Evolutionary conservation across 2,888 invertebrate species (phyloP).

Genomic region (Lycophotia porphyrea): DNA sequence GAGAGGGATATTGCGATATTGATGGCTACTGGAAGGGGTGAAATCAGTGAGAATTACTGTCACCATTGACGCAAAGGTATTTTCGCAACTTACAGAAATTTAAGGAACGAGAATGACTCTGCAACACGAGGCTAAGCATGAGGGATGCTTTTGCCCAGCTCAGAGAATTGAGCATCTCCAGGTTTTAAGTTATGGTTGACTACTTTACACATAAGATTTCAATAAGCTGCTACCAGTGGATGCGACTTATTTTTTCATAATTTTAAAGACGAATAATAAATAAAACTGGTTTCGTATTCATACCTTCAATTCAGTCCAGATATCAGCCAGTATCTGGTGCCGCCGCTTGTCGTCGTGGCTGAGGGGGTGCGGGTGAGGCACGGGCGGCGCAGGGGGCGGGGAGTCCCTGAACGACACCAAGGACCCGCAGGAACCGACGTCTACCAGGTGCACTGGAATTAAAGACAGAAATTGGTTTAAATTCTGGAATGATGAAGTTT

Average conservation of each 20-base stretch:
- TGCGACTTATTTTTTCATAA: neutral
- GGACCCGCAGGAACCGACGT: conserved; percentile 87
- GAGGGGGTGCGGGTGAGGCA: conserved; percentile 88
- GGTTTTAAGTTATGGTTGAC: neutral
- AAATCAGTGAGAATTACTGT: neutral
- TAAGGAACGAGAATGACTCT: neutral
- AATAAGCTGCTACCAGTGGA: neutral
- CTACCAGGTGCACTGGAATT: conserved; percentile 84
- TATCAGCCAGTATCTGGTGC: conserved; percentile 91
- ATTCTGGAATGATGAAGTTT: neutral
- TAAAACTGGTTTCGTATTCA: too few relatives aligned
- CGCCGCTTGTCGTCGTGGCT: conserved; percentile 91
- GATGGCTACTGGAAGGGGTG: neutral
- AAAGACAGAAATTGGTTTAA: neutral
- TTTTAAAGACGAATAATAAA: neutral
- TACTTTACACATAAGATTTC: neutral
- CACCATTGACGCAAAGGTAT: neutral
- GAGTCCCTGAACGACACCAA: conserved; percentile 88
- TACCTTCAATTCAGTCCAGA: conserved; percentile 92
- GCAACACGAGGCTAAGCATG: neutral
- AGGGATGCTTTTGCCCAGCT: neutral
- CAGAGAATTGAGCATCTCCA: neutral
- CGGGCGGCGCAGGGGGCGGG: conserved; percentile 84
- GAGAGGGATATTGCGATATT: neutral
- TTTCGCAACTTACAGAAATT: neutral